phyloP scores from a whole-genome alignment of 2,888 invertebrate species.

The Neoscelio sp. region DNA sequence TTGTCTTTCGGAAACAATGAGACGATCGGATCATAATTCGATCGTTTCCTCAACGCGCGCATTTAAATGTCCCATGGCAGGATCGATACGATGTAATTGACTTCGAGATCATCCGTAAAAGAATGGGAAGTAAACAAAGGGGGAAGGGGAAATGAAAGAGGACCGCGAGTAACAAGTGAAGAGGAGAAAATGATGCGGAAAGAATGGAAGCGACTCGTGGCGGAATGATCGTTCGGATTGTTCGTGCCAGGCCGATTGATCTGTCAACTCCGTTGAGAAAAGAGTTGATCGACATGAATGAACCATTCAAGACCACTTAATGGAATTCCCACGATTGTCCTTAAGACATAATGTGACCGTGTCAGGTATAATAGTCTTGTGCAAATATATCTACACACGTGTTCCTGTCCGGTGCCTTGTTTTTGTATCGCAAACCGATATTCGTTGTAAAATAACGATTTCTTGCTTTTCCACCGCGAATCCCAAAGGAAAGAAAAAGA shows the following conservation, averaged over 20 bases:
- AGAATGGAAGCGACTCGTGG: slow-evolving; percentile 59
- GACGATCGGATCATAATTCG: slow-evolving; percentile 62
- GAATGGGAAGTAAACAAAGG: slow-evolving; percentile 58
- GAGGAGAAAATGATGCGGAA: slow-evolving; percentile 69
- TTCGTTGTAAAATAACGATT: too few relatives aligned
- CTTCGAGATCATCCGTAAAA: slow-evolving; percentile 64
- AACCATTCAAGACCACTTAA: slow-evolving; percentile 82
- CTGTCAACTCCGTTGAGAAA: slow-evolving; percentile 81
- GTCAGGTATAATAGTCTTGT: slow-evolving; percentile 73
- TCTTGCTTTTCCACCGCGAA: too few relatives aligned
- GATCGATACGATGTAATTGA: slow-evolving; percentile 72
- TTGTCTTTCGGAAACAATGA: slow-evolving; percentile 4
- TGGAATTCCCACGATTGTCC: slow-evolving; percentile 83
- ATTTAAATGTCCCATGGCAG: slow-evolving; percentile 52
- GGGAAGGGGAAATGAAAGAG: slow-evolving; percentile 53
- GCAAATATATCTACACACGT: slow-evolving; percentile 59
- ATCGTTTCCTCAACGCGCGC: slow-evolving; percentile 9
- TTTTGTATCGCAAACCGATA: too few relatives aligned
- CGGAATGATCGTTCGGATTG: slow-evolving; percentile 58
- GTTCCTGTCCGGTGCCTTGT: slow-evolving; percentile 56
- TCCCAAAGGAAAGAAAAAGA: too few relatives aligned
- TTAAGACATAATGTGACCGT: slow-evolving; percentile 80
- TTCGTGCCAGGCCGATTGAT: slow-evolving; percentile 79
- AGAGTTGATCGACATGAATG: slow-evolving; percentile 83
- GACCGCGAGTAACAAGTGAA: slow-evolving; percentile 51